These are phyloP conservation scores for Oreortyx pictus DNA, from an alignment of 2,797 vertebrate species.

Conservation along the genomic window DNA sequence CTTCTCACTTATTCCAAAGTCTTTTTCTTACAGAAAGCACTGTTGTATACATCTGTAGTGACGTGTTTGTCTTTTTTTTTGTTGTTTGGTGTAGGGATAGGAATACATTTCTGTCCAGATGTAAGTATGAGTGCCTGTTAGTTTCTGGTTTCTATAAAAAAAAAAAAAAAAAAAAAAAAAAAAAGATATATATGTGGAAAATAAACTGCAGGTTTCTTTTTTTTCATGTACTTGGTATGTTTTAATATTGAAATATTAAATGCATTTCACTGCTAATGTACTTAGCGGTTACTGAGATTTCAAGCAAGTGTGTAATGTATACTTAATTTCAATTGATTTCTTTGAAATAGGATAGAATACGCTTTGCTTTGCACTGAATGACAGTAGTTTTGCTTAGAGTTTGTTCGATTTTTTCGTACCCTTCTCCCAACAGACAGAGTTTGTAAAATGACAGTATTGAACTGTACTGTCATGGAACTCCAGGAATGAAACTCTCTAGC, in stretches of 20 bases:
- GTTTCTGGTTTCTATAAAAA: neutral
- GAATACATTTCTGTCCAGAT: neutral
- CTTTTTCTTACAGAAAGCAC: neutral
- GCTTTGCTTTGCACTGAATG: neutral
- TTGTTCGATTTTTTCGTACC: neutral
- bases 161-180: neutral
- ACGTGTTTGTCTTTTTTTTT: neutral
- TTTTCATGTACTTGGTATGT: neutral
- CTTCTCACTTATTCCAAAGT: neutral
- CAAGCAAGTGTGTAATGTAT: slow-evolving; percentile 28
- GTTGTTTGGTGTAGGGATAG: neutral
- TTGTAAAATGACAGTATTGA: neutral
- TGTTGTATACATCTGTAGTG: neutral
- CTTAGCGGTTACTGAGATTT: slow-evolving; percentile 25
- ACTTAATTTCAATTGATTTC: slow-evolving; percentile 41
- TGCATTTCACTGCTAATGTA: neutral
- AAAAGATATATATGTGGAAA: neutral
- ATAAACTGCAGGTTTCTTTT: neutral
- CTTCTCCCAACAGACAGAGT: neutral
- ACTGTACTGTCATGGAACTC: too few relatives aligned
- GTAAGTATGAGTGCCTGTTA: neutral
- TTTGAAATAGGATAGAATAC: slow-evolving; percentile 39
- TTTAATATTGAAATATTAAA: slow-evolving; percentile 43
- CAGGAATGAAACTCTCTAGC: too few relatives aligned
- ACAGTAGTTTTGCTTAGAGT: neutral